phyloP scores from a whole-genome alignment of 1,140 invertebrate genomes.

The Caligus rogercresseyi region DNA sequence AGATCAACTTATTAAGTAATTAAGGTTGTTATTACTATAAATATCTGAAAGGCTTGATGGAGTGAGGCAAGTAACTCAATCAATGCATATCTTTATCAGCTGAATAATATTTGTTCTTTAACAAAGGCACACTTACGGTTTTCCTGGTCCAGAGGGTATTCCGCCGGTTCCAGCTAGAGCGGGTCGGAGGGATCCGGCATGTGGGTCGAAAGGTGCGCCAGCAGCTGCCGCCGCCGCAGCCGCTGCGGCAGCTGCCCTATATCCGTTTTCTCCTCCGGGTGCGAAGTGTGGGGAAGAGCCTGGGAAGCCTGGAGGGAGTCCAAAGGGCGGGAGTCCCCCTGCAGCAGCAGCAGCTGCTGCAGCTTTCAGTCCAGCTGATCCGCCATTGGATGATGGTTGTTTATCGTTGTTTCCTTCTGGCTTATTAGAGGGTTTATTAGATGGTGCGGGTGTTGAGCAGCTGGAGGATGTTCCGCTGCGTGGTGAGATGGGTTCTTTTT shows the following conservation, averaged over 20 bases:
- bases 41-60: background rate
- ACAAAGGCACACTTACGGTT: conserved; percentile 11
- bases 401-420: background rate
- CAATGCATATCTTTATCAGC: too few relatives aligned
- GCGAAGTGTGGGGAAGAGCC: background rate
- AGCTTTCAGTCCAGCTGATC: background rate
- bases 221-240: background rate
- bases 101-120: too few relatives aligned
- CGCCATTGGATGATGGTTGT: background rate
- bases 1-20: background rate
- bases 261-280: background rate
- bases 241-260: background rate
- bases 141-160: background rate
- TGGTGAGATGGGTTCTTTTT: conserved; percentile 13
- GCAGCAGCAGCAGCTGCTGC: background rate
- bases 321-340: conserved; percentile 2
- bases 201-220: conserved; percentile 11
- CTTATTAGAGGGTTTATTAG: background rate
- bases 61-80: background rate
- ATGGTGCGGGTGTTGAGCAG: conserved; percentile 4
- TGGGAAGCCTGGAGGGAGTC: conserved; percentile 4
- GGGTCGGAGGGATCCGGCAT: background rate
- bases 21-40: background rate
- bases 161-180: background rate
- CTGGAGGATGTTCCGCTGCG: conserved; percentile 8